Conservation (phyloP, 2,113 vertebrate species). For the Condylura cristata region DNA sequence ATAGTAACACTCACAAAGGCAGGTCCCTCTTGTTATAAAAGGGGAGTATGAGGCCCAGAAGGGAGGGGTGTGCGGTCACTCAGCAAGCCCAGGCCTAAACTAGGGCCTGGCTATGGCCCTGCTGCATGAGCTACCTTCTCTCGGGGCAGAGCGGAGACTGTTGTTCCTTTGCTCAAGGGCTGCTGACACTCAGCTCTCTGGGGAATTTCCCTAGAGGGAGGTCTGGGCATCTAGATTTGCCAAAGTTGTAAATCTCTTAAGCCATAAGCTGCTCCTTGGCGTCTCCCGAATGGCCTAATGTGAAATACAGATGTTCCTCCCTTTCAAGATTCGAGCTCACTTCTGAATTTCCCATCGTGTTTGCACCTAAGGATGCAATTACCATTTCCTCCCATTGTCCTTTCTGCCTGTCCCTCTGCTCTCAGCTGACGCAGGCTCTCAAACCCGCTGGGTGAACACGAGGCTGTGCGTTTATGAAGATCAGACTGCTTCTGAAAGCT, state of each 20-base stretch:
- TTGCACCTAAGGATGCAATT: constrained; percentile 88
- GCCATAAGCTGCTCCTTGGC: constrained; percentile 52
- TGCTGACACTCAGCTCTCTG: background rate
- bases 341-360: constrained; percentile 81
- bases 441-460: constrained; percentile 71
- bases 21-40: background rate
- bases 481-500: constrained; percentile 71
- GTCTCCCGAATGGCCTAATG: constrained; percentile 76
- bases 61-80: background rate
- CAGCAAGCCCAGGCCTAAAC: background rate
- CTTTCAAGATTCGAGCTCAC: constrained; percentile 71
- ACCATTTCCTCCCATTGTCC: constrained; percentile 89
- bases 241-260: constrained; percentile 69
- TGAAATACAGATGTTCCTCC: constrained; percentile 85
- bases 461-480: constrained; percentile 66
- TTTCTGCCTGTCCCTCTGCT: constrained; percentile 76
- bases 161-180: background rate
- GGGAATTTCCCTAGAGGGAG: constrained; percentile 42
- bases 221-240: background rate
- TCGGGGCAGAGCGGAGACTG: background rate
- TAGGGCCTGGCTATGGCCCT: background rate
- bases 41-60: background rate
- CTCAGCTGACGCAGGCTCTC: constrained; percentile 85
- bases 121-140: background rate
- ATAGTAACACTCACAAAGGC: background rate